A percentile compares a stretch with the other conserved stretches of the same genome.
Conservation (phyloP, 1,140 invertebrate species). For the Campoletis sonorensis region DNA sequence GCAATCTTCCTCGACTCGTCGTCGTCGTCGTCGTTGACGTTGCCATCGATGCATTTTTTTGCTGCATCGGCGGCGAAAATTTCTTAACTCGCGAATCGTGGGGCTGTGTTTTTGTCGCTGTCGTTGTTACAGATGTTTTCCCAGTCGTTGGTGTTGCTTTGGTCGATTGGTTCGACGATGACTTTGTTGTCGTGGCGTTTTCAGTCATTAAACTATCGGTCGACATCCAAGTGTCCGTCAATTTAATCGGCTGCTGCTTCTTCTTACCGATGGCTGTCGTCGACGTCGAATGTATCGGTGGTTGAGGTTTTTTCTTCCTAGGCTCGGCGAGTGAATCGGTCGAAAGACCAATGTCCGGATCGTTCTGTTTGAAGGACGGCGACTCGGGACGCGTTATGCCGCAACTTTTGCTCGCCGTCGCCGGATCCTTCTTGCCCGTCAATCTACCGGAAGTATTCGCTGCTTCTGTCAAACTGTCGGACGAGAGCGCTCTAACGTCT, state of each 20-base stretch:
- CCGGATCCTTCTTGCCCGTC: slow-evolving; percentile 58
- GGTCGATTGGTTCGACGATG: slow-evolving; percentile 60
- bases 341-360: slow-evolving; percentile 74
- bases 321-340: slow-evolving; percentile 76
- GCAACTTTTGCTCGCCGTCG: slow-evolving; percentile 69
- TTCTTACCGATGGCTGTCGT: slow-evolving; percentile 61
- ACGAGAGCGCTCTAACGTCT: slow-evolving; percentile 74
- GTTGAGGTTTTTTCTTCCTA: slow-evolving; percentile 73
- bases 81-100: slow-evolving; percentile 64
- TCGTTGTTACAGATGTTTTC: slow-evolving; percentile 46
- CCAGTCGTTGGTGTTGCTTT: slow-evolving; percentile 70
- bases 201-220: slow-evolving; percentile 73
- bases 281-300: neutral
- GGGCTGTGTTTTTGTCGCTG: slow-evolving; percentile 53
- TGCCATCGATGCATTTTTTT: slow-evolving; percentile 60
- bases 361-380: slow-evolving; percentile 70
- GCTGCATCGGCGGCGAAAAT: slow-evolving; percentile 67
- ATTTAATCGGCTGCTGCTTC: slow-evolving; percentile 69
- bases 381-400: slow-evolving; percentile 75
- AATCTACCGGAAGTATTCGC: slow-evolving; percentile 42
- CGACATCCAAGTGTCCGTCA: slow-evolving; percentile 72
- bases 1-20: slow-evolving; percentile 55
- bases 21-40: neutral
- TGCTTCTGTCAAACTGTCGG: slow-evolving; percentile 76
- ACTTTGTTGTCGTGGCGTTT: slow-evolving; percentile 63